Conservation (phyloP, 2,888 invertebrate genomes). For the Drosophila robusta region DNA sequence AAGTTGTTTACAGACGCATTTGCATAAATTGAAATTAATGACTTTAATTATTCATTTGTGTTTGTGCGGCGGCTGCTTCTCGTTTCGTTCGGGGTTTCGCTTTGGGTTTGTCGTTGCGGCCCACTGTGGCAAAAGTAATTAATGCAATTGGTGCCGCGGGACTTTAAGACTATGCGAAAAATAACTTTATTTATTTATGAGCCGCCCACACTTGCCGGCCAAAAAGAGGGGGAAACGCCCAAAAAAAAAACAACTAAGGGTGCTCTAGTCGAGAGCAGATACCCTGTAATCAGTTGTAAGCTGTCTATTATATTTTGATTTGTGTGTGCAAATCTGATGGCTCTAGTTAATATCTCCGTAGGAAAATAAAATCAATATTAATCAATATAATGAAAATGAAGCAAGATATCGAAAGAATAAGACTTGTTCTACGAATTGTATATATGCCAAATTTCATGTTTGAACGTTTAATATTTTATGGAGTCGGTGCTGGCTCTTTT, state of each 20-base stretch:
- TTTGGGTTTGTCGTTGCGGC: conserved; percentile 19
- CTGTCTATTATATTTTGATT: no score
- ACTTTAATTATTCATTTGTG: conserved; percentile 77
- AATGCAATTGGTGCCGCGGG: conserved; percentile 72
- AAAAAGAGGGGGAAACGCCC: neutral
- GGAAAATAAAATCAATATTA: no score
- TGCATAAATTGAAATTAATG: conserved; percentile 81
- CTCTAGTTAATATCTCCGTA: no score
- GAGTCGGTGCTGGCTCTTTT: no score
- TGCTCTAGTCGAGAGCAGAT: neutral
- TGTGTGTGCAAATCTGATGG: no score
- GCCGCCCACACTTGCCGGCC: conserved; percentile 72
- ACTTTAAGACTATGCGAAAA: conserved; percentile 62
- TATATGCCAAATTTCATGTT: no score
- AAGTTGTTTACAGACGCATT: conserved; percentile 81
- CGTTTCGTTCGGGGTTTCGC: conserved; percentile 27
- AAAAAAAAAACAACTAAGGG: neutral
- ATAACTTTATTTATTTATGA: conserved; percentile 78
- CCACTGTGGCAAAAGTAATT: conserved; percentile 62
- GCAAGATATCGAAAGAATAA: no score
- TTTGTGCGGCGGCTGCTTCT: conserved; percentile 6
- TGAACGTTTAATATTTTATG: no score
- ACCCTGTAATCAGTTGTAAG: neutral
- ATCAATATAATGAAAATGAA: no score
- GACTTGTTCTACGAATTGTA: no score